Evolutionary conservation across 2,888 invertebrate species (phyloP).

Genomic region (Vesta saturnalis): DNA sequence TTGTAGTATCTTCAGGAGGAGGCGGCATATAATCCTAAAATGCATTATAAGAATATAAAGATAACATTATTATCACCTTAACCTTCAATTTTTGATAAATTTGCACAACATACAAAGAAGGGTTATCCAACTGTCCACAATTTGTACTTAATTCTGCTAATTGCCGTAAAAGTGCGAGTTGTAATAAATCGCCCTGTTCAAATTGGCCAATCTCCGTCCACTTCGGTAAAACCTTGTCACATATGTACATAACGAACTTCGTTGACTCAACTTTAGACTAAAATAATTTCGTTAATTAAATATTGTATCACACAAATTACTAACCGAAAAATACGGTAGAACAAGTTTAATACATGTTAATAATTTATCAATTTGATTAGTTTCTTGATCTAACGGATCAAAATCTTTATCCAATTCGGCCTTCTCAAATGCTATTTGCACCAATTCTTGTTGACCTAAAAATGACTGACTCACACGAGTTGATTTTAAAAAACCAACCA

Average conservation of each 20-base stretch:
- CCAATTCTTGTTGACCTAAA: slow-evolving; percentile 85
- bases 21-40: slow-evolving; percentile 87
- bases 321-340: slow-evolving; percentile 88
- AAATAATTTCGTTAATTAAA: slow-evolving; percentile 29
- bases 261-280: slow-evolving; percentile 88
- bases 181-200: slow-evolving; percentile 71
- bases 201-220: slow-evolving; percentile 73
- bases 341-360: slow-evolving; percentile 88
- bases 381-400: slow-evolving; percentile 70
- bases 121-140: slow-evolving; percentile 80
- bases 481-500: slow-evolving; percentile 86
- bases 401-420: slow-evolving; percentile 77
- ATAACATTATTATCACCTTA: neutral
- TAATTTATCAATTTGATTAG: slow-evolving; percentile 80
- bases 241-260: slow-evolving; percentile 84
- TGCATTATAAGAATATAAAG: slow-evolving; percentile 11
- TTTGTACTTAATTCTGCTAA: slow-evolving; percentile 86
- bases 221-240: slow-evolving; percentile 83
- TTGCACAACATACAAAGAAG: slow-evolving; percentile 77
- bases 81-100: slow-evolving; percentile 84
- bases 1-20: slow-evolving; percentile 77
- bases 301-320: slow-evolving; percentile 57
- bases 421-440: slow-evolving; percentile 86
- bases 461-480: slow-evolving; percentile 85
- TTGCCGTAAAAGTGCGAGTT: slow-evolving; percentile 84